Evolutionary conservation across 2,113 vertebrate genomes (phyloP).

Genomic region (Coracopsis vasa): DNA sequence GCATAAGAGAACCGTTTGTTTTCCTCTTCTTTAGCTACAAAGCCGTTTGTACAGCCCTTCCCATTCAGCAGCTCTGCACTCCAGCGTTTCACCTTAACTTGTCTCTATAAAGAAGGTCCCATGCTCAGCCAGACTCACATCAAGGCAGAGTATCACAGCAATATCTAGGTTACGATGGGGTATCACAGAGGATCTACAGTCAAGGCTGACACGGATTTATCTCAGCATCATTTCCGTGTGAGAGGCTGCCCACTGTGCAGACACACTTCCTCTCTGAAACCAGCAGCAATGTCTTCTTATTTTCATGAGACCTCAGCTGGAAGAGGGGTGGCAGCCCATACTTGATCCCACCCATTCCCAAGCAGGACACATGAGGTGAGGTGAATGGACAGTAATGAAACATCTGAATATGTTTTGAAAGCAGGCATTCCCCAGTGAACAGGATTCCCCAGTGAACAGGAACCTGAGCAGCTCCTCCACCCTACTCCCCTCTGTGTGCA

Average conservation of each 20-base stretch:
- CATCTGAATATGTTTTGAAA: background rate
- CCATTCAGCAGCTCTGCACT: background rate
- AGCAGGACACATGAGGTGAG: background rate
- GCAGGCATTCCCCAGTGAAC: background rate
- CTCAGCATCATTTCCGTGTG: background rate
- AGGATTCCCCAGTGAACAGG: background rate
- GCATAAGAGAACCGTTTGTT: background rate
- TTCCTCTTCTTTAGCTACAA: background rate
- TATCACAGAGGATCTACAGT: background rate
- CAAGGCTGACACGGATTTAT: rapidly evolving
- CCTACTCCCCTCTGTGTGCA: background rate
- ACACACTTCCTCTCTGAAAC: background rate
- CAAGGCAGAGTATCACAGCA: background rate
- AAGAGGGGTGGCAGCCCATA: rapidly evolving
- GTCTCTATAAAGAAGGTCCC: background rate
- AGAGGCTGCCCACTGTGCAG: rapidly evolving
- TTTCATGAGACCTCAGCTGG: background rate
- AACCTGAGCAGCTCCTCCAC: rapidly evolving
- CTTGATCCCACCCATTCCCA: background rate
- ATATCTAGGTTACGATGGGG: background rate
- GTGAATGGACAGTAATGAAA: background rate
- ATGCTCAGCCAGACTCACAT: rapidly evolving
- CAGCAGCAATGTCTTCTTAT: rapidly evolving
- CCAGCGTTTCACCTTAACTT: background rate
- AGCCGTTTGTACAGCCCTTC: background rate